Evolutionary conservation across 2,888 invertebrate genomes (phyloP).

Genomic region (Apotomis capreana): DNA sequence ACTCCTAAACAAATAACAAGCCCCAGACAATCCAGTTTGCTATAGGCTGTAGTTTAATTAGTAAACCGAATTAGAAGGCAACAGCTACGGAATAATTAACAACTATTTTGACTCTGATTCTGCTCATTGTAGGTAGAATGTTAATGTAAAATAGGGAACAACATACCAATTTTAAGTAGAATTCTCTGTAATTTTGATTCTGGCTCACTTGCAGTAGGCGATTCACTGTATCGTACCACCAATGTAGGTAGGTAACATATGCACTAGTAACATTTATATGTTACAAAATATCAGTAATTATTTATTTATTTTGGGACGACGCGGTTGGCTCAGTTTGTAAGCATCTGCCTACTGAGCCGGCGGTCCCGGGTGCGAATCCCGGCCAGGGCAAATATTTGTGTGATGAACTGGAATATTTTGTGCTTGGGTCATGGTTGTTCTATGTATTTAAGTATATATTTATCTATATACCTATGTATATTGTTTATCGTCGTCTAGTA

Average conservation of each 20-base stretch:
- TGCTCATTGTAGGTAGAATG: not conserved
- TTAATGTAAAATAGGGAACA: not conserved
- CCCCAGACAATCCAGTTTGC: conserved; percentile 10
- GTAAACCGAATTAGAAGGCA: conserved; percentile 16
- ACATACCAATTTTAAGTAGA: not conserved
- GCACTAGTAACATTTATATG: not conserved
- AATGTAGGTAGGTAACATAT: not conserved
- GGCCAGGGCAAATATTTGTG: too few species aligned
- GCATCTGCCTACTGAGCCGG: too few species aligned
- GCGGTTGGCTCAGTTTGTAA: too few species aligned
- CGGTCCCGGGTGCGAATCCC: too few species aligned
- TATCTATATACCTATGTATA: too few species aligned
- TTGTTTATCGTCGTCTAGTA: too few species aligned
- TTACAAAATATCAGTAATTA: not conserved
- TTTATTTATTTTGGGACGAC: not conserved
- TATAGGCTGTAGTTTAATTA: conserved; percentile 23
- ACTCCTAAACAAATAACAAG: conserved; percentile 20
- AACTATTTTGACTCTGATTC: not conserved
- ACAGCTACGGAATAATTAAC: conserved; percentile 28
- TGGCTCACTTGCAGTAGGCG: not conserved
- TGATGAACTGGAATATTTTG: too few species aligned
- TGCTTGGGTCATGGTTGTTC: too few species aligned
- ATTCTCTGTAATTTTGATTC: not conserved
- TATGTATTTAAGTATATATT: too few species aligned
- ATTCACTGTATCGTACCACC: not conserved